Evolutionary conservation across 2,888 invertebrate genomes (phyloP).

Genomic region (Pristionchus entomophagus): DNA sequence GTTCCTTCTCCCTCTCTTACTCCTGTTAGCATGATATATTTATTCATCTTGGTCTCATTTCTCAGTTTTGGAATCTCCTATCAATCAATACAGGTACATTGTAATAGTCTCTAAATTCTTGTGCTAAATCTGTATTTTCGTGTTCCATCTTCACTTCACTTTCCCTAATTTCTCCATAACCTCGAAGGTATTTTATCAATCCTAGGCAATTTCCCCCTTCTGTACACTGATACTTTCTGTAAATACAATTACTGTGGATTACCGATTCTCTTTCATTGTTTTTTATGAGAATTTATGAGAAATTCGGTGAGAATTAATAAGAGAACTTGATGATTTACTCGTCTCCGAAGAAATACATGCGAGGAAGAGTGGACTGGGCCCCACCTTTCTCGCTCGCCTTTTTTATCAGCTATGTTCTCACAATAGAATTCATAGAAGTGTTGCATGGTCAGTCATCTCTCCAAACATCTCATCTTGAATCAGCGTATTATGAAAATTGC

Average conservation of each 20-base stretch:
- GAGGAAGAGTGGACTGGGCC: not conserved
- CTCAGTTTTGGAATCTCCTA: conserved; percentile 17
- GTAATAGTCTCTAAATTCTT: conserved; percentile 9
- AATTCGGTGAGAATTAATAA: not conserved
- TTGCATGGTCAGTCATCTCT: not conserved
- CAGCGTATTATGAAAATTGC: too few relatives aligned
- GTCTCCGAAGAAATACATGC: conserved; percentile 72
- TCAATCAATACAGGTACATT: conserved; percentile 19
- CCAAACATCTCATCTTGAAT: too few relatives aligned
- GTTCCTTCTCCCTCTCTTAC: not conserved
- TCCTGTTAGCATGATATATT: conserved; percentile 32
- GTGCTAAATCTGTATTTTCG: conserved; percentile 8
- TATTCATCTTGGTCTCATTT: conserved; percentile 18
- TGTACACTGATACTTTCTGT: conserved; percentile 29
- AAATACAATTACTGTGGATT: conserved; percentile 2
- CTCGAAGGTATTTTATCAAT: conserved; percentile 25
- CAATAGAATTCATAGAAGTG: conserved; percentile 14
- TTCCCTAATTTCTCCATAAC: not conserved
- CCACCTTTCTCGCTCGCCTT: not conserved
- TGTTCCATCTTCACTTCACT: conserved; percentile 28
- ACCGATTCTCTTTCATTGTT: not conserved
- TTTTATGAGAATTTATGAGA: too few relatives aligned
- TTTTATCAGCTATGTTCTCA: not conserved
- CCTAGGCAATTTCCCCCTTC: conserved; percentile 6
- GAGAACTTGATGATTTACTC: too few relatives aligned